A percentile compares a stretch with the other conserved stretches of the same genome.
phyloP scores from a whole-genome alignment of 2,797 vertebrate species.

The Falco biarmicus region DNA sequence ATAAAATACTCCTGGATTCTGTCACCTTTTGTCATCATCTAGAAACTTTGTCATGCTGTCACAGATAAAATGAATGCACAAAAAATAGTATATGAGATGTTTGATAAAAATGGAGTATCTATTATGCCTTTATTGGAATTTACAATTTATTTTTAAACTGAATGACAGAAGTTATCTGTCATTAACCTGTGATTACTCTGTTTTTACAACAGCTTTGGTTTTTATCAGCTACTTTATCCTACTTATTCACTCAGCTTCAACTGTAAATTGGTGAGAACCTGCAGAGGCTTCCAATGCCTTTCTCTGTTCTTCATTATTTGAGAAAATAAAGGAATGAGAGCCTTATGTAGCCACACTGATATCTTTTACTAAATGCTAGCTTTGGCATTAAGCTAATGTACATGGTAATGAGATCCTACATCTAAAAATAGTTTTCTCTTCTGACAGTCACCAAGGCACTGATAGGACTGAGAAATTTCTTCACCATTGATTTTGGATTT shows the following conservation, averaged over 20 bases:
- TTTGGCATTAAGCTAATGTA: neutral
- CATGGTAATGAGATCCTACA: neutral
- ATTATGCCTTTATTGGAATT: neutral
- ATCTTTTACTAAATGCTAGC: neutral
- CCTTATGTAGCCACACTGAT: neutral
- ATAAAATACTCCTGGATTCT: neutral
- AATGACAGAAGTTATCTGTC: neutral
- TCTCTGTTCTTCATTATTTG: neutral
- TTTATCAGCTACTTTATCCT: neutral
- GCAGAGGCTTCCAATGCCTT: neutral
- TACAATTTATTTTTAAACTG: neutral
- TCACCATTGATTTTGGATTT: neutral
- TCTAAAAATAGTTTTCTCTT: neutral
- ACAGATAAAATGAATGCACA: neutral
- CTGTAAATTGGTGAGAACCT: neutral
- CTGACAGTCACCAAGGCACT: neutral
- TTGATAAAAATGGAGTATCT: neutral
- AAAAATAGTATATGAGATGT: neutral
- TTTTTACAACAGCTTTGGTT: neutral
- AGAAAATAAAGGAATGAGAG: neutral
- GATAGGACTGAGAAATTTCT: neutral
- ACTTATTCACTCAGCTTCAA: neutral
- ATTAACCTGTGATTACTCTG: neutral
- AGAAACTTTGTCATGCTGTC: neutral
- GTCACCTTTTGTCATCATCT: neutral